Evolutionary conservation across 2,888 invertebrate genomes (phyloP).

Genomic region (Gerris lacustris): DNA sequence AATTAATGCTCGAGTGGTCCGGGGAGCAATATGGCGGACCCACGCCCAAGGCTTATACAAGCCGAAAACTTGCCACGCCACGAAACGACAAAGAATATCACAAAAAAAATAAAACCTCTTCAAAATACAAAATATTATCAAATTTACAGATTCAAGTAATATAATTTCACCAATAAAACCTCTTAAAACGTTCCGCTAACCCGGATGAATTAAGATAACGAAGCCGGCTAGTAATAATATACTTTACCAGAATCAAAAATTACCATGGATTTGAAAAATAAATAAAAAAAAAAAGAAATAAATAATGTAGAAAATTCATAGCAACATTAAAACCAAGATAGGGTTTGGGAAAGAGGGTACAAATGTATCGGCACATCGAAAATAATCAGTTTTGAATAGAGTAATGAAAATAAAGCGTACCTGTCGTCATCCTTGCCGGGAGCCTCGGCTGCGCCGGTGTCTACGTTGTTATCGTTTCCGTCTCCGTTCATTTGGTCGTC

Average conservation of each 20-base stretch:
- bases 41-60: constrained; percentile 15
- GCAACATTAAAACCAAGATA: constrained; percentile 9
- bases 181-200: not conserved
- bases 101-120: constrained; percentile 2
- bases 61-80: not conserved
- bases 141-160: constrained; percentile 3
- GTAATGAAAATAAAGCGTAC: constrained; percentile 26
- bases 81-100: constrained; percentile 6
- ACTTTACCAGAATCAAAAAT: not conserved
- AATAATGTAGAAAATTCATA: not conserved
- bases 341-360: constrained; percentile 15
- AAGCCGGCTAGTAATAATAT: constrained; percentile 9
- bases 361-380: constrained; percentile 15
- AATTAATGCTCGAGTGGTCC: not conserved
- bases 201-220: constrained; percentile 23
- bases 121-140: constrained; percentile 10
- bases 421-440: constrained; percentile 62
- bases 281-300: not conserved
- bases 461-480: constrained; percentile 43
- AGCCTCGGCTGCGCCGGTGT: constrained; percentile 61
- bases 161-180: constrained; percentile 10
- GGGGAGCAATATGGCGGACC: constrained; percentile 18
- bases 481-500: constrained; percentile 46
- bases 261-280: constrained; percentile 1
- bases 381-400: constrained; percentile 11